Percentiles rank a stretch among this genome's conserved stretches.
Conservation (phyloP, 2,888 invertebrate genomes). For the Drosophila anomalata region DNA sequence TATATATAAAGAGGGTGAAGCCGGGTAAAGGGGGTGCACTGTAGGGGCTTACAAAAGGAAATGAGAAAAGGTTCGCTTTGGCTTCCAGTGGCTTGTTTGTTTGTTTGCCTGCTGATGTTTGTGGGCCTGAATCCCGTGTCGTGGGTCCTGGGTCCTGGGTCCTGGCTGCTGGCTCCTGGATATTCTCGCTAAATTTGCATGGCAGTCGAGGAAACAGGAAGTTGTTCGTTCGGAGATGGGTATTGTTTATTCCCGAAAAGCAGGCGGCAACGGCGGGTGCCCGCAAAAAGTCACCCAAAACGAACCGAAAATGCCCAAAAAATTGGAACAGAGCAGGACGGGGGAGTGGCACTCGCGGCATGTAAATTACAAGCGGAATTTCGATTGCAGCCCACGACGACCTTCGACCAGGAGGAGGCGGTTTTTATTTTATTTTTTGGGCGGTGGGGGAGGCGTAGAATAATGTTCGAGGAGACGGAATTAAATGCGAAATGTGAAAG, state of each 20-base stretch:
- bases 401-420: conserved; percentile 16
- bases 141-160: not conserved
- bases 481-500: conserved; percentile 66
- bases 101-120: conserved; percentile 56
- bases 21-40: not conserved
- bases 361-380: conserved; percentile 73
- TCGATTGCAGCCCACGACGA: conserved; percentile 64
- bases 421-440: not conserved
- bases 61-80: conserved; percentile 74
- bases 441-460: not conserved
- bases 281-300: conserved; percentile 32
- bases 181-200: conserved; percentile 13
- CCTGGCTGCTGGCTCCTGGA: conserved; percentile 4
- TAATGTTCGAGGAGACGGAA: conserved; percentile 11
- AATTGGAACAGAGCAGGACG: conserved; percentile 24
- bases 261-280: conserved; percentile 35
- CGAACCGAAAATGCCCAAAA: conserved; percentile 29
- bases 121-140: conserved; percentile 13
- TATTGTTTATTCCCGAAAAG: conserved; percentile 65
- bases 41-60: conserved; percentile 54
- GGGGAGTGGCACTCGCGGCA: conserved; percentile 31
- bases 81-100: conserved; percentile 62
- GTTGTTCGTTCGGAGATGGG: conserved; percentile 49
- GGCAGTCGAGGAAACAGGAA: conserved; percentile 67
- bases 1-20: not conserved